phyloP scores from a whole-genome alignment of 37 sponge, comb jelly and placozoan genomes.

The Halichondria panicea region DNA sequence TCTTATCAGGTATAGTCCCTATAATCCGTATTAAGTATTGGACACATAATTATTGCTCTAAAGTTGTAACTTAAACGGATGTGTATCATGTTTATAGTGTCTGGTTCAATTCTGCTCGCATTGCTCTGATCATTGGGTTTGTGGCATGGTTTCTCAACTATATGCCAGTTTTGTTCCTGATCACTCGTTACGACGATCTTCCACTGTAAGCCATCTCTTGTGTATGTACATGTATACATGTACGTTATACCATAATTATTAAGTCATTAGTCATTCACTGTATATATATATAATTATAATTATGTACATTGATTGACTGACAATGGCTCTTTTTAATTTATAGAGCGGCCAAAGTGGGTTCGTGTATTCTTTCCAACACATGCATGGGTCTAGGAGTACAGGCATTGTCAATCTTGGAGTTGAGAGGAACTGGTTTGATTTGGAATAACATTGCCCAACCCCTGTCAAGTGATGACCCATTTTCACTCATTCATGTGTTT shows the following conservation, averaged over 20 bases:
- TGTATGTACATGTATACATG: neutral
- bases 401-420: slow-evolving; percentile 73
- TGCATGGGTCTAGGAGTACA: slow-evolving; percentile 77
- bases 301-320: too few relatives aligned
- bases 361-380: slow-evolving; percentile 81
- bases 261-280: too few relatives aligned
- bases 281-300: too few relatives aligned
- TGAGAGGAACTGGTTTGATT: slow-evolving; percentile 56
- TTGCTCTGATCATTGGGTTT: slow-evolving; percentile 67
- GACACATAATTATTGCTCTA: neutral
- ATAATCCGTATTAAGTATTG: too few relatives aligned
- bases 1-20: slow-evolving; percentile 60
- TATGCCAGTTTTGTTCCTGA: slow-evolving; percentile 66
- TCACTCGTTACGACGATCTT: slow-evolving; percentile 7
- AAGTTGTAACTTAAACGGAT: neutral
- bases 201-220: slow-evolving; percentile 25
- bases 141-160: slow-evolving; percentile 75
- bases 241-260: too few relatives aligned
- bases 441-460: slow-evolving; percentile 66
- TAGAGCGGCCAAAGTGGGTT: slow-evolving; percentile 61
- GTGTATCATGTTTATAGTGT: slow-evolving; percentile 48
- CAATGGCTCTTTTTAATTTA: neutral
- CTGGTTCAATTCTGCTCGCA: slow-evolving; percentile 74
- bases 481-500: slow-evolving; percentile 68
- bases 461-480: slow-evolving; percentile 67